Percentiles rank a stretch among this genome's conserved stretches.
phyloP scores from a whole-genome alignment of 2,888 invertebrate genomes.

The Toxonevra muliebris region DNA sequence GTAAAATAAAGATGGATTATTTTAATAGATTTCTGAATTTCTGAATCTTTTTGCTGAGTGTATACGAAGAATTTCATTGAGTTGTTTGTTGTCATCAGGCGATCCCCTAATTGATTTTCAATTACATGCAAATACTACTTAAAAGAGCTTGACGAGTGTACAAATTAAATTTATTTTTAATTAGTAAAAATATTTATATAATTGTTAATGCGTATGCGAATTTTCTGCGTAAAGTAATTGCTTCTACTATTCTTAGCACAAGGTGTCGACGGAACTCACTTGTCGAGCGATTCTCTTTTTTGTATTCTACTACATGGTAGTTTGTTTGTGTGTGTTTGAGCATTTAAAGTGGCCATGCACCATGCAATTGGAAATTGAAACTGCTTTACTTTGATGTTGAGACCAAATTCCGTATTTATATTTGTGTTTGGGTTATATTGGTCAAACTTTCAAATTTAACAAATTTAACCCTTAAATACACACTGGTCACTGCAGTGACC shows the following conservation, averaged over 20 bases:
- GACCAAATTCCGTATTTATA: slow-evolving; percentile 38
- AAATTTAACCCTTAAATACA: too few relatives aligned
- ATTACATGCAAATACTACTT: slow-evolving; percentile 46
- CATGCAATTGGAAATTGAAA: too few relatives aligned
- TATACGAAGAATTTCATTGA: background rate
- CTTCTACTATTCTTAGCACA: slow-evolving; percentile 20
- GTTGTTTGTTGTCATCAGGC: slow-evolving; percentile 16
- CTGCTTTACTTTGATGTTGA: background rate
- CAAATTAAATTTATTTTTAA: slow-evolving; percentile 30
- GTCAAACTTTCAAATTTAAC: too few relatives aligned
- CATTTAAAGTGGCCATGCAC: too few relatives aligned
- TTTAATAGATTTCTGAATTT: background rate
- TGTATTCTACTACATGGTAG: too few relatives aligned
- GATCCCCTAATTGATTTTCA: slow-evolving; percentile 43
- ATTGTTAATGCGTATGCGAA: background rate
- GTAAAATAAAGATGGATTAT: too few relatives aligned
- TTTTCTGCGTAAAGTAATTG: slow-evolving; percentile 10
- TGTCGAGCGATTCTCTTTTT: slow-evolving; percentile 23
- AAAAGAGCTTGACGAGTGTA: slow-evolving; percentile 2
- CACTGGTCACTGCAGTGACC: too few relatives aligned
- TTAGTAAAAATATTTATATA: slow-evolving; percentile 31
- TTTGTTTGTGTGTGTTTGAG: too few relatives aligned
- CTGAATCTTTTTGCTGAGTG: background rate
- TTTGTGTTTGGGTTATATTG: too few relatives aligned
- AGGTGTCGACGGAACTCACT: slow-evolving; percentile 39